phyloP scores from a whole-genome alignment of 2,113 vertebrate genomes.

The Athene cunicularia region DNA sequence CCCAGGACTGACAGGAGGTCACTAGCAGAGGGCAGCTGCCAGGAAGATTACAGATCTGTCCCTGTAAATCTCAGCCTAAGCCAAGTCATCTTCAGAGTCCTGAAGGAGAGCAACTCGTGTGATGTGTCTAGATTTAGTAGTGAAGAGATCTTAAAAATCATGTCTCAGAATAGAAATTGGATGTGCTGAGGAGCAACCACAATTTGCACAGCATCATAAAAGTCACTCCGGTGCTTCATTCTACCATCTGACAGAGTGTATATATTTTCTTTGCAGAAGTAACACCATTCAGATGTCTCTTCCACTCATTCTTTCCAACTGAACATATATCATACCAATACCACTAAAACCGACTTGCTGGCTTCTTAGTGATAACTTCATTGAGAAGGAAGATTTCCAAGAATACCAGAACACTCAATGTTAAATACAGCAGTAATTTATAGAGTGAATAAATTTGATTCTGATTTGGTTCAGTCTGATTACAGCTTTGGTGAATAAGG shows the following conservation, averaged over 20 bases:
- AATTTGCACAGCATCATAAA: neutral
- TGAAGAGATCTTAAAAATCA: neutral
- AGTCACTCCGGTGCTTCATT: neutral
- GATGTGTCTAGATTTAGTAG: neutral
- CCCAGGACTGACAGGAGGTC: neutral
- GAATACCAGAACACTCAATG: neutral
- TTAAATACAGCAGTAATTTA: slow-evolving; percentile 1
- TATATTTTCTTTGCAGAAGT: neutral
- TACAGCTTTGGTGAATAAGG: too few relatives aligned
- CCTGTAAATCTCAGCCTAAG: neutral
- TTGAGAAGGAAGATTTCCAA: neutral
- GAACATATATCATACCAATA: neutral
- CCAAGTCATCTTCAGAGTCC: neutral
- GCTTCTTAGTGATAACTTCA: neutral
- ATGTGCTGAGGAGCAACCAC: neutral
- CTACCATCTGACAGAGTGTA: neutral
- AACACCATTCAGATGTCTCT: neutral
- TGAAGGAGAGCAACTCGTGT: neutral
- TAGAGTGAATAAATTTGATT: neutral
- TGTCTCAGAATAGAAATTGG: neutral
- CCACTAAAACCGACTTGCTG: neutral
- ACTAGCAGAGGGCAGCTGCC: neutral
- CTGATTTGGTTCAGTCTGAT: too few relatives aligned
- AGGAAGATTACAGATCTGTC: neutral
- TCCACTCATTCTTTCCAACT: neutral